Base-by-base conservation (phyloP, 2,888 invertebrate genomes). In the Petrolisthes manimaculis region DNA sequence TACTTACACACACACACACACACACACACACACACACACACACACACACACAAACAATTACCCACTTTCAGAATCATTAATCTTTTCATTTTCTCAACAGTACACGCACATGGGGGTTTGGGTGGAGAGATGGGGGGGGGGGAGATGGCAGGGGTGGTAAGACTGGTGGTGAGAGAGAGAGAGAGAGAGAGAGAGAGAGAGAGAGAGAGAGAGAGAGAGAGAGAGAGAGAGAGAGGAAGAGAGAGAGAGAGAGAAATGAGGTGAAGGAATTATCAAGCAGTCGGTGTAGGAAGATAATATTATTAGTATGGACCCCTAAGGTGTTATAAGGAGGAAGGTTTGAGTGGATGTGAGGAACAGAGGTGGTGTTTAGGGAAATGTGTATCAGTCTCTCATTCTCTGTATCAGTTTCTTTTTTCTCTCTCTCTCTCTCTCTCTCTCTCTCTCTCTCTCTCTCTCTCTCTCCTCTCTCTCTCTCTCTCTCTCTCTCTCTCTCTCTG, bases 381-480 rank as follows among this genome's bases (percentile, higher is more conserved):
- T 9, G 6, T 6, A 14, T 6, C 8, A 61, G 14, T 14, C 61
- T 61, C 8, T 9, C 61, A 9, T 61, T 9, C 8, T 14, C 61
- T 6, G 6, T 61, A 14, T 14, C 6, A 6, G 61, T 9, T 61
- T 14, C 61, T 12, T 71, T 18, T n/a, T 71, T 6, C 71, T 71
- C 71, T 71, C 71, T 71, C 71, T 71, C 71, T 71, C 71, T 71
- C 71, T 71, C 71, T 71, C 71, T 71, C 71, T 71, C 71, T 71
- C 71, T 71, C 71, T 71, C 71, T 71, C 71, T 71, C 71, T 71
- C 71, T 71, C 71, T 71, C 71, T 71, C 71, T 71, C 71, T 71
- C 71, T 71, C 71, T 71, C 71, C n/a, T n/a, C n/a, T n/a, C n/a
- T n/a, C n/a, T n/a, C n/a, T n/a, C n/a, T n/a, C n/a, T n/a, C n/a